A percentile compares a stretch with the other conserved stretches of the same genome.
These are phyloP conservation scores for Carpatolechia fugitivella DNA, from an alignment of 2,888 invertebrate genomes.

Conservation along the genomic window DNA sequence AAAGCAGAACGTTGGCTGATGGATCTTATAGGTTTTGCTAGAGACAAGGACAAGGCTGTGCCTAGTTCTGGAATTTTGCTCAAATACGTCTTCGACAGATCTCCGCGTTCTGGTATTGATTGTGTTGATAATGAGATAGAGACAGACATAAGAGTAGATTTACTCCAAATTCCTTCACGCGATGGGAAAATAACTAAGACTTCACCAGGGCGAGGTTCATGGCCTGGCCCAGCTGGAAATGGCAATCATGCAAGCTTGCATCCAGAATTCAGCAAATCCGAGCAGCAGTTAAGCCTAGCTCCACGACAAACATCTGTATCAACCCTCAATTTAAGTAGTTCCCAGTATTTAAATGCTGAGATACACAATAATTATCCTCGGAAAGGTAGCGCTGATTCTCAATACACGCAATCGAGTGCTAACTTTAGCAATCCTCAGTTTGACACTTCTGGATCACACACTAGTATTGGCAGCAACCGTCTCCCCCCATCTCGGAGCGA, in stretches of 20 bases:
- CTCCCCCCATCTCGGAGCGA: constrained; percentile 89
- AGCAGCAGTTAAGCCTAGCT: constrained; percentile 83
- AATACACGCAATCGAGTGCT: constrained; percentile 76
- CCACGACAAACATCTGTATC: constrained; percentile 75
- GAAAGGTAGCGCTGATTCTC: constrained; percentile 80
- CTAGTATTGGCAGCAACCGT: constrained; percentile 66
- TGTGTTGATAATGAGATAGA: constrained; percentile 64
- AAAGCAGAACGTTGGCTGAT: constrained; percentile 97
- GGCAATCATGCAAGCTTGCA: constrained; percentile 74
- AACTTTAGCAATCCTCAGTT: constrained; percentile 68
- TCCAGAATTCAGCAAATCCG: constrained; percentile 90
- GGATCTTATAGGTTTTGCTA: constrained; percentile 95
- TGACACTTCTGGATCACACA: constrained; percentile 55
- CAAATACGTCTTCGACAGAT: constrained; percentile 63
- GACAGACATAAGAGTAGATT: constrained; percentile 64
- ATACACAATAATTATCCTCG: constrained; percentile 60
- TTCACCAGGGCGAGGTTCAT: constrained; percentile 89
- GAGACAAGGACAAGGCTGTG: constrained; percentile 82
- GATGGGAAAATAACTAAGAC: constrained; percentile 88
- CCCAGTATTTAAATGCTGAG: constrained; percentile 77
- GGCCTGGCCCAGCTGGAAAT: constrained; percentile 88
- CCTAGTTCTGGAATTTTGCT: constrained; percentile 71
- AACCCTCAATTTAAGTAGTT: constrained; percentile 72
- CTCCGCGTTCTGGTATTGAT: constrained; percentile 45
- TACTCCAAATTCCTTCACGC: constrained; percentile 84